Evolutionary conservation across 2,888 invertebrate species (phyloP).

Genomic region (Trichogramma evanescens): DNA sequence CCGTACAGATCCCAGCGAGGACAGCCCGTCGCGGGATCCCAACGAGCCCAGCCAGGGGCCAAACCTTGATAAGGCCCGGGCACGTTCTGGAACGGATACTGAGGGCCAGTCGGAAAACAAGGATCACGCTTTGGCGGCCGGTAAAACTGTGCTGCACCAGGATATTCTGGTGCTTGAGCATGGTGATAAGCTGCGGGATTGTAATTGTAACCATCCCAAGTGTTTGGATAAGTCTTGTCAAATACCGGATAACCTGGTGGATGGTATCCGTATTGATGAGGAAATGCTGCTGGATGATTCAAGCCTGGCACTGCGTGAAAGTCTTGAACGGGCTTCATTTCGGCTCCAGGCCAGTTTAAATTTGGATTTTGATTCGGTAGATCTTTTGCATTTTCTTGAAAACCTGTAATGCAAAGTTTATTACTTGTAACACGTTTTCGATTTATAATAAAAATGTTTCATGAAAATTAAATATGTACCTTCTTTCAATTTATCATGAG

Average conservation of each 20-base stretch:
- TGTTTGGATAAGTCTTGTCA: constrained; percentile 45
- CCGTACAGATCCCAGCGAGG: constrained; percentile 46
- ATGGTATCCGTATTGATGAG: constrained; percentile 47
- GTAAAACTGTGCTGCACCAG: constrained; percentile 50
- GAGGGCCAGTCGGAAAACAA: constrained; percentile 34
- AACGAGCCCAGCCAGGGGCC: constrained; percentile 40
- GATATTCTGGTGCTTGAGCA: constrained; percentile 52
- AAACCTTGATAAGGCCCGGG: constrained; percentile 37
- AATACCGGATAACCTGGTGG: constrained; percentile 53
- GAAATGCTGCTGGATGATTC: constrained; percentile 34
- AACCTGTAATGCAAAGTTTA: constrained; percentile 5
- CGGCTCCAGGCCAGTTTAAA: constrained; percentile 36
- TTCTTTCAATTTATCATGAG: constrained; percentile 35
- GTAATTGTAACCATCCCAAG: constrained; percentile 51
- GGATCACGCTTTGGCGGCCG: constrained; percentile 51
- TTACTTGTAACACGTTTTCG: too few species aligned
- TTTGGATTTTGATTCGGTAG: constrained; percentile 29
- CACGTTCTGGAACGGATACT: constrained; percentile 42
- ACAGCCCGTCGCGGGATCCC: constrained; percentile 34
- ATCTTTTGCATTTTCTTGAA: constrained; percentile 24
- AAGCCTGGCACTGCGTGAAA: constrained; percentile 37
- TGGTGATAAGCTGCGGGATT: constrained; percentile 55
- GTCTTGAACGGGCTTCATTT: constrained; percentile 42
- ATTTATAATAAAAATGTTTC: too few species aligned
- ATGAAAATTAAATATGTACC: constrained; percentile 14